Conservation (phyloP, 2,113 vertebrate species). For the Mirounga angustirostris region DNA sequence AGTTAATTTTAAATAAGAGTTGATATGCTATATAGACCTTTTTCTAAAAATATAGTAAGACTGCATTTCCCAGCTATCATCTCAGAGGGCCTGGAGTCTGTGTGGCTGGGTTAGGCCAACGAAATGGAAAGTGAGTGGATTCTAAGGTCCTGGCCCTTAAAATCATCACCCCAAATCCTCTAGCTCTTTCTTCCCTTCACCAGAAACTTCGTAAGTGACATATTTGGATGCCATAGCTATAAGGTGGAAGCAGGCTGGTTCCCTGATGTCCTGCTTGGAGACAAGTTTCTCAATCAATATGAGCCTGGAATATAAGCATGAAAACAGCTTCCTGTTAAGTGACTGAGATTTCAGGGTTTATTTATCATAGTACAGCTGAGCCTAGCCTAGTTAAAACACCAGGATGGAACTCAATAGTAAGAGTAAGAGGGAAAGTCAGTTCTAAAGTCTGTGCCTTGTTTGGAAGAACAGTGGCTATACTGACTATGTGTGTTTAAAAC, state of each 20-base stretch:
- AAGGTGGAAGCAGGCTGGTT: neutral
- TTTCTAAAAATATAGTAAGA: neutral
- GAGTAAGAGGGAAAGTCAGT: neutral
- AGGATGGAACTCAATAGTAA: neutral
- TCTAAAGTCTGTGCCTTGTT: neutral
- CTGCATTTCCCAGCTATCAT: neutral
- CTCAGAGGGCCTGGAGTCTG: neutral
- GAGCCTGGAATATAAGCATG: neutral
- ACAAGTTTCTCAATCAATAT: neutral
- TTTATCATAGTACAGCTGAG: neutral
- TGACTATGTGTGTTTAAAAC: neutral
- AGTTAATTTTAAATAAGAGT: neutral
- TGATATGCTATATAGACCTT: neutral
- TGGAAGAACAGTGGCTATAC: neutral
- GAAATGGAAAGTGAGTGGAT: neutral
- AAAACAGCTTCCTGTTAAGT: neutral
- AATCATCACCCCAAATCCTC: neutral
- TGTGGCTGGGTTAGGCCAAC: neutral
- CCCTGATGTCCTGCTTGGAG: neutral
- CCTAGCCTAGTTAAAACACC: neutral
- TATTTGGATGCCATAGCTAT: neutral
- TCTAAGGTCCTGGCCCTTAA: neutral
- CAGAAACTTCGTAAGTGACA: neutral
- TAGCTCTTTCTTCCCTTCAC: neutral
- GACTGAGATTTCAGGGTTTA: neutral